Evolutionary conservation across 2,888 invertebrate species (phyloP).

Genomic region (Aphidius colemani): DNA sequence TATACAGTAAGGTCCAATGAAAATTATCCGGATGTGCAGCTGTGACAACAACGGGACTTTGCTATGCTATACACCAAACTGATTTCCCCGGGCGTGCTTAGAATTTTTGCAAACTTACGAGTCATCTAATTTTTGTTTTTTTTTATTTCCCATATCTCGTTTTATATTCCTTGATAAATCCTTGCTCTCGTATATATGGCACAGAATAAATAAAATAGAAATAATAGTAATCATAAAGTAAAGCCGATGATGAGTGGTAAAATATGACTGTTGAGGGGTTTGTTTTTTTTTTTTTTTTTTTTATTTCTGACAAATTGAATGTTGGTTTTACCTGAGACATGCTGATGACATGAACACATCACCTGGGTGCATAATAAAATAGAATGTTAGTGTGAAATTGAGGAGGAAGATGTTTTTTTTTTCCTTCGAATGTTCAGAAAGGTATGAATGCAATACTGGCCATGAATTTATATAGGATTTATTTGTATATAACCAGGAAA

Average conservation of each 20-base stretch:
- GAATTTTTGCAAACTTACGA: constrained; percentile 23
- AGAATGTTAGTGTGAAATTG: constrained; percentile 31
- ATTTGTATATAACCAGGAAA: constrained; percentile 7
- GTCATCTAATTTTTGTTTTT: constrained; percentile 22
- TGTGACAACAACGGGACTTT: constrained; percentile 29
- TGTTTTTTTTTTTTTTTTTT: background rate
- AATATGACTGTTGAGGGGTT: background rate
- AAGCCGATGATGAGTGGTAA: background rate
- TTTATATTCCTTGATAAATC: too few species aligned
- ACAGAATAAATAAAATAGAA: too few species aligned
- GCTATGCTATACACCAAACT: constrained; percentile 18
- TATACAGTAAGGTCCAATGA: constrained; percentile 29
- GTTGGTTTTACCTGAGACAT: background rate
- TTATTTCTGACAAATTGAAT: background rate
- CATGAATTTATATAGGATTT: background rate
- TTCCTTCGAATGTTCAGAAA: background rate
- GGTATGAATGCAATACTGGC: background rate
- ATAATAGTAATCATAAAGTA: too few species aligned
- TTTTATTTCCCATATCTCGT: background rate
- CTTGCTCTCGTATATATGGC: too few species aligned
- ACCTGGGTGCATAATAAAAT: constrained; percentile 16
- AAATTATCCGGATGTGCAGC: constrained; percentile 38
- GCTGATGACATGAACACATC: constrained; percentile 15
- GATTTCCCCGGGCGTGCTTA: constrained; percentile 28
- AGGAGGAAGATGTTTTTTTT: constrained; percentile 28